Conservation (phyloP, 2,797 vertebrate species). For the Acanthurus tractus region DNA sequence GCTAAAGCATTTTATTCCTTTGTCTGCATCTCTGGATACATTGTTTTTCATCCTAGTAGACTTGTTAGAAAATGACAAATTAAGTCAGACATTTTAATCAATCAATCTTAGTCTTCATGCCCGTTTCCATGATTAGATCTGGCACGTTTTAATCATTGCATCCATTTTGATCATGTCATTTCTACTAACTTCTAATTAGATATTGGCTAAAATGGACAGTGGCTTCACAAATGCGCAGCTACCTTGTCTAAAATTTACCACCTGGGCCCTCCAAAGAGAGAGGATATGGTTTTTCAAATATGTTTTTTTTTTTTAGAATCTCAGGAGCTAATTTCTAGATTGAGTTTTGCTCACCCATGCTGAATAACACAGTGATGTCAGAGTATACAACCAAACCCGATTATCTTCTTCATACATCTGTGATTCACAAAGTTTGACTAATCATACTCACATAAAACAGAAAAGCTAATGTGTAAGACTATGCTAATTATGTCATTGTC, state of each 20-base stretch:
- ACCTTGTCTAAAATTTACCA: slow-evolving; percentile 17
- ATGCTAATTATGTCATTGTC: slow-evolving; percentile 16
- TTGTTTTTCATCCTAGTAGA: slow-evolving; percentile 34
- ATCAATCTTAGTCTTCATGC: slow-evolving; percentile 2
- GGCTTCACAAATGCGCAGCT: slow-evolving; percentile 31
- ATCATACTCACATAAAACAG: slow-evolving; percentile 37
- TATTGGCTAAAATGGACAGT: slow-evolving; percentile 21
- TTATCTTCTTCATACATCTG: slow-evolving; percentile 37
- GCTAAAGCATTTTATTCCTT: slow-evolving; percentile 44
- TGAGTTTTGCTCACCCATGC: slow-evolving; percentile 29
- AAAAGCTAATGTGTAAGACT: slow-evolving; percentile 24
- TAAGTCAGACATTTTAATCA: slow-evolving; percentile 13
- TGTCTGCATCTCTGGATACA: slow-evolving; percentile 48
- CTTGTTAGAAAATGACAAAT: background rate
- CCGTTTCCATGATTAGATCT: slow-evolving; percentile 27
- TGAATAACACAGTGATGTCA: slow-evolving; percentile 36
- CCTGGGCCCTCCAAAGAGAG: slow-evolving; percentile 24
- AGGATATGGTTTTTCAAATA: slow-evolving; percentile 13
- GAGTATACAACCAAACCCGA: slow-evolving; percentile 15
- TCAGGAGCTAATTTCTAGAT: slow-evolving; percentile 47
- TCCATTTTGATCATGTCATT: slow-evolving; percentile 25
- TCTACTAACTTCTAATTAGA: slow-evolving; percentile 20
- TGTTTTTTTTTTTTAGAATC: too few relatives aligned
- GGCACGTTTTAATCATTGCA: slow-evolving; percentile 53
- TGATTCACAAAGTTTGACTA: slow-evolving; percentile 38